phyloP scores from a whole-genome alignment of 30 jellyfish, hydroid and myxozoan species.

The Hydractinia symbiolongicarpus region DNA sequence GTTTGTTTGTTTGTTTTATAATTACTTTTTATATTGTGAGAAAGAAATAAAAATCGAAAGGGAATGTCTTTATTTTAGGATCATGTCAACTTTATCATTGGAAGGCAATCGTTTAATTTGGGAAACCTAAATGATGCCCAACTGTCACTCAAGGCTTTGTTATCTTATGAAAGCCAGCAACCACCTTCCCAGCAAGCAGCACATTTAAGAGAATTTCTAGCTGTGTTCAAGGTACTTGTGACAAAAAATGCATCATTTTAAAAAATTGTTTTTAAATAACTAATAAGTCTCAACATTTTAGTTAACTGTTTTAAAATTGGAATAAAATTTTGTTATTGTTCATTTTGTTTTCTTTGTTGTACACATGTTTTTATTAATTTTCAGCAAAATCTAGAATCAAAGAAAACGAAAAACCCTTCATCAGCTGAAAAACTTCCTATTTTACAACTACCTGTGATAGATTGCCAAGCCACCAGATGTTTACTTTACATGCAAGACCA shows the following conservation, averaged over 20 bases:
- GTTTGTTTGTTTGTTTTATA: neutral
- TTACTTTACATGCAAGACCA: constrained; percentile 38
- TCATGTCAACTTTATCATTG: constrained; percentile 77
- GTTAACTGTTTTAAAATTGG: neutral
- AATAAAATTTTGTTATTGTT: neutral
- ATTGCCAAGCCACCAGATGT: constrained; percentile 52
- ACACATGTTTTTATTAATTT: neutral
- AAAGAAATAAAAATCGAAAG: neutral
- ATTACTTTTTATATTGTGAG: neutral
- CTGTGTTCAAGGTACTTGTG: constrained; percentile 59
- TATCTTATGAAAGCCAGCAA: constrained; percentile 65
- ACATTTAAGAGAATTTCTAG: constrained; percentile 72
- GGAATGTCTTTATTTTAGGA: constrained; percentile 32
- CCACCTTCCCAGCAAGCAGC: constrained; percentile 81
- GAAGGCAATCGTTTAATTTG: constrained; percentile 78
- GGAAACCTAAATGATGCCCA: constrained; percentile 71
- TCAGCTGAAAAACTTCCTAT: constrained; percentile 32
- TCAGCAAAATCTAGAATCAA: constrained; percentile 56
- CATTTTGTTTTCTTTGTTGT: neutral
- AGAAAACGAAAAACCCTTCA: neutral
- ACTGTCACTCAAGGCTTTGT: constrained; percentile 51
- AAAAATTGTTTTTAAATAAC: neutral
- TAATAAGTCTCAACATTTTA: neutral
- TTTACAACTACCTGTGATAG: constrained; percentile 63
- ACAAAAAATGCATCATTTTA: neutral